phyloP scores from a whole-genome alignment of 2,888 invertebrate genomes.

The Oxycera nigricornis region DNA sequence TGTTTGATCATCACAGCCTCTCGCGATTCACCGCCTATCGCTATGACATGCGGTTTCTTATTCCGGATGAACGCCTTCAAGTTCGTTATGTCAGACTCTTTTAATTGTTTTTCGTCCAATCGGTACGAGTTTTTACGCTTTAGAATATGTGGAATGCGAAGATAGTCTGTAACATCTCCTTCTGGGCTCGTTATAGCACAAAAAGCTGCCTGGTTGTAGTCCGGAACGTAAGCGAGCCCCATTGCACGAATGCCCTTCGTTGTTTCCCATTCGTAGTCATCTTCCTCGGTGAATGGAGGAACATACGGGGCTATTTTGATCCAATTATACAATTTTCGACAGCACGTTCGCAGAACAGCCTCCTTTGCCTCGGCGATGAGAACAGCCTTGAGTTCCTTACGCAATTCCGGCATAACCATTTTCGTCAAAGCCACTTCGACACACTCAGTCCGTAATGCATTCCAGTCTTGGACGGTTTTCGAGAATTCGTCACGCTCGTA shows the following conservation, averaged over 20 bases:
- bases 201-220: slow-evolving; percentile 84
- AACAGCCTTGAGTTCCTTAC: slow-evolving; percentile 81
- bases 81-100: slow-evolving; percentile 72
- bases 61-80: slow-evolving; percentile 82
- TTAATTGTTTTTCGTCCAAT: slow-evolving; percentile 71
- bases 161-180: slow-evolving; percentile 90
- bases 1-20: slow-evolving; percentile 83
- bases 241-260: slow-evolving; percentile 79
- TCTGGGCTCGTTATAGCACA: slow-evolving; percentile 86
- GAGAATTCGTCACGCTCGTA: slow-evolving; percentile 86
- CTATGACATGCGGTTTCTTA: slow-evolving; percentile 94
- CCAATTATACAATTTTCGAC: slow-evolving; percentile 88
- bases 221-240: slow-evolving; percentile 87
- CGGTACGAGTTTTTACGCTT: slow-evolving; percentile 79
- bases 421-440: slow-evolving; percentile 86
- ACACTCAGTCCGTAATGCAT: slow-evolving; percentile 84
- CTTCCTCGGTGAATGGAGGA: slow-evolving; percentile 77
- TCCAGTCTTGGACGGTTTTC: slow-evolving; percentile 95
- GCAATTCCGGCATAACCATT: slow-evolving; percentile 88
- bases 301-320: slow-evolving; percentile 81
- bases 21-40: slow-evolving; percentile 88
- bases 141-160: slow-evolving; percentile 85
- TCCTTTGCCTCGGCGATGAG: slow-evolving; percentile 88
- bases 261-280: slow-evolving; percentile 91
- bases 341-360: slow-evolving; percentile 81